Percentiles rank a stretch among this genome's conserved stretches.
These are phyloP conservation scores for Amphilophus citrinellus DNA, from an alignment of 2,113 vertebrate species.

Conservation along the genomic window DNA sequence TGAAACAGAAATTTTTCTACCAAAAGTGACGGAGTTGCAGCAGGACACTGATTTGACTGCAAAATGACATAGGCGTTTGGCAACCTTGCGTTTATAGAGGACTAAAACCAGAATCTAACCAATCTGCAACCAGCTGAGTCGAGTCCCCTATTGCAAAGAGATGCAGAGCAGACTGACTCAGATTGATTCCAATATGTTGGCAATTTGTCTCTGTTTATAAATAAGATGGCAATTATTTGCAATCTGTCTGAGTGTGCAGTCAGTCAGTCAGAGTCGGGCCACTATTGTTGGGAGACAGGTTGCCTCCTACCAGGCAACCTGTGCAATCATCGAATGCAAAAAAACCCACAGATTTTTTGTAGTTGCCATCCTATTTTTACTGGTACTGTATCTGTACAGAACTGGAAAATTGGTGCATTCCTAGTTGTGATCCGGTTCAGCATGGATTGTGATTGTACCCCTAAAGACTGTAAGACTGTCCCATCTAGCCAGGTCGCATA, in stretches of 20 bases:
- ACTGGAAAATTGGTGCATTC: background rate
- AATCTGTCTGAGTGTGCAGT: background rate
- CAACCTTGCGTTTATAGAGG: background rate
- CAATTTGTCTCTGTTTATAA: background rate
- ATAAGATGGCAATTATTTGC: background rate
- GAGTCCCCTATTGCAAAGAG: background rate
- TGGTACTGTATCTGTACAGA: background rate
- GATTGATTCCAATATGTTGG: background rate
- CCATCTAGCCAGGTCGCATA: background rate
- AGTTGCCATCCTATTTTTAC: background rate
- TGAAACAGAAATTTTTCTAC: background rate
- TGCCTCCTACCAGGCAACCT: background rate
- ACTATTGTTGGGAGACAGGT: background rate
- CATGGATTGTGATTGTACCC: background rate
- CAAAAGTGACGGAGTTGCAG: rapidly evolving
- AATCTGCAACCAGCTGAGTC: background rate
- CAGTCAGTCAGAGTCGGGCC: background rate
- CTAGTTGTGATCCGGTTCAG: background rate
- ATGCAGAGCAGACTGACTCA: background rate
- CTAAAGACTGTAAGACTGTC: background rate
- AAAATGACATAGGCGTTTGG: background rate
- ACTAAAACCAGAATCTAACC: background rate
- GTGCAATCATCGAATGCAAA: background rate
- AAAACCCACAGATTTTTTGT: no score
- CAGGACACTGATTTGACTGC: background rate